These are phyloP conservation scores for Ophraella communa DNA, from an alignment of 2,888 invertebrate species.

Conservation along the genomic window DNA sequence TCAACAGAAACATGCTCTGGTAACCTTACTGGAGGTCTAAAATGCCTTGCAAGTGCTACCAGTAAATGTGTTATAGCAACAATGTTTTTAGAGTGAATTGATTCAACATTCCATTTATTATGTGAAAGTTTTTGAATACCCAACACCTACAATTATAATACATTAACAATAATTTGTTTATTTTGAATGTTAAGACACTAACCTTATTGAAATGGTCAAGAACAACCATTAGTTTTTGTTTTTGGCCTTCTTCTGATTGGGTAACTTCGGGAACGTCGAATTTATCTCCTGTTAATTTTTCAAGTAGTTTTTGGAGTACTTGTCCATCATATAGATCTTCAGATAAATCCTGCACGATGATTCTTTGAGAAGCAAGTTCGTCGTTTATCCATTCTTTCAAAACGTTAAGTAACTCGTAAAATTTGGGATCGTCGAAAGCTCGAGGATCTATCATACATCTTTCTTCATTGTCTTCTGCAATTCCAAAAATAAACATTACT, in stretches of 20 bases:
- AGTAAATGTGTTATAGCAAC: slow-evolving; percentile 94
- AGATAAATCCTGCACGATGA: slow-evolving; percentile 94
- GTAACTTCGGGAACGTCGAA: slow-evolving; percentile 98
- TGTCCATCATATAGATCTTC: slow-evolving; percentile 99
- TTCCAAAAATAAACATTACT: background rate
- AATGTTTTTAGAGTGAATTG: slow-evolving; percentile 94
- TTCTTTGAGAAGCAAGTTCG: slow-evolving; percentile 93
- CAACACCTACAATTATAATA: slow-evolving; percentile 41
- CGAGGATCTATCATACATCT: slow-evolving; percentile 92
- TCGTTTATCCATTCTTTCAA: slow-evolving; percentile 99
- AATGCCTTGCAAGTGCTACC: slow-evolving; percentile 91
- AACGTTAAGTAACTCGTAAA: slow-evolving; percentile 82
- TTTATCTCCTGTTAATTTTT: slow-evolving; percentile 86
- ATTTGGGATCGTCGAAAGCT: slow-evolving; percentile 85
- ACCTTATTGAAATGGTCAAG: slow-evolving; percentile 88
- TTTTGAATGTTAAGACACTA: slow-evolving; percentile 15
- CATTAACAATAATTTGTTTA: background rate
- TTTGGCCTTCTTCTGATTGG: slow-evolving; percentile 96
- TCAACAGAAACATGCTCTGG: slow-evolving; percentile 96
- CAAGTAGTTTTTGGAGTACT: slow-evolving; percentile 74
- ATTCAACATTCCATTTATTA: slow-evolving; percentile 96
- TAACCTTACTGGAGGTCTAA: slow-evolving; percentile 92
- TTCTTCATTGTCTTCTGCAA: slow-evolving; percentile 93
- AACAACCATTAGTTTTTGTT: slow-evolving; percentile 90
- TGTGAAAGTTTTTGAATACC: slow-evolving; percentile 58